Evolutionary conservation across 2,888 invertebrate species (phyloP), one percentile per base, ranked within the genome.

Genomic region (Cheilosia scutellata): DNA sequence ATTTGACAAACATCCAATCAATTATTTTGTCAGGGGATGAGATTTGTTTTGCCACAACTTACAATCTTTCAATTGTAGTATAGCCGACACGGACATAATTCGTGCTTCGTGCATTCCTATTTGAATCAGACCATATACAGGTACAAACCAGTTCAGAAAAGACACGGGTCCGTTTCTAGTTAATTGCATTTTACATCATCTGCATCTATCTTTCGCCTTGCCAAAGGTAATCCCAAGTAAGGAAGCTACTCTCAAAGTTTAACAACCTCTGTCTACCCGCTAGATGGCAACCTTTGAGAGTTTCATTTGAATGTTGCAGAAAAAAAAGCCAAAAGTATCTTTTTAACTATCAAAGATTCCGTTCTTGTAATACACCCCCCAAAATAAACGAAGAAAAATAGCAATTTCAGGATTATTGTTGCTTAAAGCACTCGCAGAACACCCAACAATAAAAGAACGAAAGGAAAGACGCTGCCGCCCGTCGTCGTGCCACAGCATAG

Each of bases 371-470:
- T 55, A 60, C 71, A 75, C 84, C 75, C 79, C 5, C 44, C 40
- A 60, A 29, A 27, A 79, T 79, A 70, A 74, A 74, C 57, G 74
- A 63, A 66, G 60, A 65, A 79, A 72, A 79, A 72, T 75, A 75
- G 33, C 84, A 84, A 84, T 84, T 84, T 62, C 75, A 71, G 84
- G 84, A 84, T 84, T 84, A 84, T 84, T 84, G 75, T 79, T 75
- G 65, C 66, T 79, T 71, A 84, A 84, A 84, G 55, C 51, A 79
- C 70, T 60, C 31, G 55, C 47, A 27, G n/a, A 51, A 60, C 40
- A 71, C 20, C 16, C 37, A 25, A 44, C 25, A 82, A 65, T 27
- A 60, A 47, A 40, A 29, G 47, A 40, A 70, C 51, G 5, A 40
- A 58, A 51, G 55, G 29, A 66, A 66, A 51, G 20, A 72, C 68